Evolutionary conservation across 2,888 invertebrate genomes (phyloP), one percentile per base, ranked within the genome.

Genomic region (Caprella mutica): DNA sequence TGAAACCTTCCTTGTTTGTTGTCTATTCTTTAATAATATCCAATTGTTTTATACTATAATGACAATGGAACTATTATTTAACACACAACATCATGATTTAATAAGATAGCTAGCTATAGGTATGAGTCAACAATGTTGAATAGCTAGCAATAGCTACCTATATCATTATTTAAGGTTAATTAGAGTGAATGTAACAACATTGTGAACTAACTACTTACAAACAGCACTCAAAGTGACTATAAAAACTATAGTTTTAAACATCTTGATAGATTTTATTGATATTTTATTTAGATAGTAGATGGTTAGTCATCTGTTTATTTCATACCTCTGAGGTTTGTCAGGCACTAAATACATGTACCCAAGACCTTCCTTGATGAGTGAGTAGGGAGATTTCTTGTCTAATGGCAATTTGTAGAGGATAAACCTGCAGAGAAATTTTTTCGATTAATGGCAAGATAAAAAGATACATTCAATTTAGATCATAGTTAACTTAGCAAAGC

Each of bases 361-460:
- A n/a, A 60, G 55, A 5, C 65, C 65, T 33, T 48, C 55, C 40
- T 43, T 33, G 42, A 64, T n/a, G 3, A 56, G 58, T 5, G n/a
- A 30, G 30, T 55, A 44, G 14, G 33, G 38, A n/a, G 57, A 38
- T 5, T 58, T 53, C 24, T 55, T 52, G 24, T 61, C 50, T 4
- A 46, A 38, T 2, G 65, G 65, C 30, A 65, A 43, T 40, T 65
- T 65, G 54, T 65, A 65, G 29, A 65, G 42, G 23, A 61, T 59
- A 40, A 60, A 65, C 39, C 65, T 64, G 64, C 6, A 51, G n/a
- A 21, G 12, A 14, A 57, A 33, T 33, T 4, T n/a, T 35, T 17
- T 17, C 6, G 23, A 51, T 9, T 5, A 53, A 43, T 12, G 1
- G 40, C 14, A 35, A 39, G 27, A 23, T 21, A 26, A 23, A 52